Evolutionary conservation across 2,888 invertebrate species (phyloP), one percentile per base, ranked within the genome.

Genomic region (Pyrgus malvae): DNA sequence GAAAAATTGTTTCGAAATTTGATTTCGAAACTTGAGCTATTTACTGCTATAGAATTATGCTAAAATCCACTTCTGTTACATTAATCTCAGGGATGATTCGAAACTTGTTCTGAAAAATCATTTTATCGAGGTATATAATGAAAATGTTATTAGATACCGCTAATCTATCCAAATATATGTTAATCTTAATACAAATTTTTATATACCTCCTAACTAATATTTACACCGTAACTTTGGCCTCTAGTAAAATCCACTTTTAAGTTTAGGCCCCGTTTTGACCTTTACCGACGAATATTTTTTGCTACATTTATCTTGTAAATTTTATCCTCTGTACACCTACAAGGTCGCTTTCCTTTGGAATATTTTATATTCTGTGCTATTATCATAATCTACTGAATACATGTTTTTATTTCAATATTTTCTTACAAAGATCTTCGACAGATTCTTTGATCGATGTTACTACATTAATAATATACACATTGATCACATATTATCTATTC

Each of bases 191-290:
- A 38, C 23, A 45, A 1, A 23, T 40, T 23, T 27, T 44, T 9
- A 16, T 37, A 44, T n/a, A 16, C 29, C 27, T 27, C 54, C 61
- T 48, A 55, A 19, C 51, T 61, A 61, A 37, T 67, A 69, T 71
- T 37, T 70, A 72, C 68, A 72, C 45, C 58, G 58, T 63, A 53
- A 25, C 50, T 69, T 68, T 69, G 70, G 70, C 69, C 66, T 69
- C 64, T 48, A 57, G 41, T 42, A 53, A 54, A 56, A 55, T 54
- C 35, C 38, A 42, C 29, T 33, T 57, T 17, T 48, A 60, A 57
- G 55, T 59, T 59, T 67, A 67, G 66, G 66, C 67, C 67, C 46
- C 33, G 48, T 44, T 42, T 31, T 49, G 48, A 48, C 25, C 35
- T 56, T 35, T 19, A 45, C n/a, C 23, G 25, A n/a, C 19, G 12